Conservation (phyloP, 2,113 vertebrate genomes). For the Glareola pratincola region DNA sequence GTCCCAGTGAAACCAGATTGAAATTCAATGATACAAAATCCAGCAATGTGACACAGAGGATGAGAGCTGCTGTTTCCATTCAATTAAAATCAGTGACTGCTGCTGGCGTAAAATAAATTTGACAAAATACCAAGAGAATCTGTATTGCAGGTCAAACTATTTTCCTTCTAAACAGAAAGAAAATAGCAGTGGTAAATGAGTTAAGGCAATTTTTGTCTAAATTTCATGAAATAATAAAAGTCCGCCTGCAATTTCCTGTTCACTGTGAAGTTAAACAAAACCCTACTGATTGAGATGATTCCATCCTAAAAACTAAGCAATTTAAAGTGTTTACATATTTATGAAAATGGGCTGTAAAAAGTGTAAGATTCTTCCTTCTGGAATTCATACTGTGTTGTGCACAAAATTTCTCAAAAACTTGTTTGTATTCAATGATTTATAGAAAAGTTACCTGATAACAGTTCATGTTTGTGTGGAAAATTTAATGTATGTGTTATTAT, state of each 20-base stretch:
- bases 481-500: not conserved
- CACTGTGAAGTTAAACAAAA: slow-evolving; percentile 36
- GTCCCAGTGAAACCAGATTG: slow-evolving; percentile 70
- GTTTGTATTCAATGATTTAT: not conserved
- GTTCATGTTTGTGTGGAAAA: not conserved
- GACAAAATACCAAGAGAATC: slow-evolving; percentile 56
- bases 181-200: slow-evolving; percentile 23
- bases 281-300: not conserved
- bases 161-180: slow-evolving; percentile 30
- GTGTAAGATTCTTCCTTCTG: not conserved
- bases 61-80: slow-evolving; percentile 62
- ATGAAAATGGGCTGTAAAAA: not conserved
- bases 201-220: slow-evolving; percentile 11
- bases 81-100: slow-evolving; percentile 72
- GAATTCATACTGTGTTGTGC: not conserved
- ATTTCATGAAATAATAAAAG: not conserved
- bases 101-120: slow-evolving; percentile 57
- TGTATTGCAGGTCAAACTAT: slow-evolving; percentile 56
- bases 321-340: not conserved
- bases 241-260: not conserved
- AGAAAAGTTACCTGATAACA: not conserved
- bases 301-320: not conserved
- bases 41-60: slow-evolving; percentile 61
- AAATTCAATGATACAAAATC: slow-evolving; percentile 69
- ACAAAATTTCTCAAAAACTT: not conserved